A percentile compares a stretch with the other conserved stretches of the same genome.
Evolutionary conservation across 2,888 invertebrate genomes (phyloP).

Genomic region (Mamestra brassicae): DNA sequence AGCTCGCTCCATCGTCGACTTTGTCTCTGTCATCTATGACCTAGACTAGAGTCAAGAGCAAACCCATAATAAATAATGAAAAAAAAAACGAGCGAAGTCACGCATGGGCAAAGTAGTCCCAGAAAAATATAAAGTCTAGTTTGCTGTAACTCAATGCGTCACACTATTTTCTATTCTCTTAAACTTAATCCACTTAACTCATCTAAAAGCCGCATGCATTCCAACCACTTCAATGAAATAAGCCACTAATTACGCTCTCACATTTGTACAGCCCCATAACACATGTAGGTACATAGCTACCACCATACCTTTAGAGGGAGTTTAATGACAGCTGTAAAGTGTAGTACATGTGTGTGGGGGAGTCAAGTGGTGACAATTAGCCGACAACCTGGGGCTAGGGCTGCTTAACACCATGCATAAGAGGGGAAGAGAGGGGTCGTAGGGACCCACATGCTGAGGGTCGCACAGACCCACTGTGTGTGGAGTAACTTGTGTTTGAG

Average conservation of each 20-base stretch:
- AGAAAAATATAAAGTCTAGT: no score
- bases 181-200: background rate
- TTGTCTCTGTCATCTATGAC: no score
- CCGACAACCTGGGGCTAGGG: conserved; percentile 39
- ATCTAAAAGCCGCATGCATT: background rate
- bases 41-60: no score
- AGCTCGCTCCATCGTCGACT: no score
- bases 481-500: conserved; percentile 29
- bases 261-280: conserved; percentile 4
- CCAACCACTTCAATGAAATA: conserved; percentile 5
- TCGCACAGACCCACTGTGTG: conserved; percentile 13
- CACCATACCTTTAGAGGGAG: background rate
- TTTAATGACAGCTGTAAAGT: conserved; percentile 56
- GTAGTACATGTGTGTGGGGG: conserved; percentile 37
- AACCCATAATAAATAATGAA: no score
- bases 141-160: no score
- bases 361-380: conserved; percentile 59
- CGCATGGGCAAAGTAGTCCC: background rate
- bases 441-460: conserved; percentile 13
- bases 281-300: conserved; percentile 4
- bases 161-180: background rate
- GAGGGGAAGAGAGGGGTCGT: conserved; percentile 20
- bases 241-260: conserved; percentile 34
- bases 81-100: no score
- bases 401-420: conserved; percentile 13